Conservation (phyloP, 30 jellyfish, hydroid and myxozoan species). For the Rhopilema esculentum region DNA sequence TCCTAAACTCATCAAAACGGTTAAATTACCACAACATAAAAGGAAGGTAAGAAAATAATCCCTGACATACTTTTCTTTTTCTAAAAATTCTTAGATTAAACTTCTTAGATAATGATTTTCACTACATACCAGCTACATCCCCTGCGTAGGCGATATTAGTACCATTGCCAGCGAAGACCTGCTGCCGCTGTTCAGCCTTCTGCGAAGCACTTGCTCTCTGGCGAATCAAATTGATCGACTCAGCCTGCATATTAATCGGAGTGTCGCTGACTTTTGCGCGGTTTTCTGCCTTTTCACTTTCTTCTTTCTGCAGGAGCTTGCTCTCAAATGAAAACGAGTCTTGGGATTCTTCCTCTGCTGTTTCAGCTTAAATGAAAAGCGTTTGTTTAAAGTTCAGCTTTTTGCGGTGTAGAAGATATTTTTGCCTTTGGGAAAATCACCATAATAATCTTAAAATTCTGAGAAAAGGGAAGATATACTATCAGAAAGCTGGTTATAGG, state of each 20-base stretch:
- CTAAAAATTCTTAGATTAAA: no score
- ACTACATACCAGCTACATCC: slow-evolving; percentile 1
- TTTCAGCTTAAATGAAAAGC: neutral
- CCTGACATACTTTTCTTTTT: no score
- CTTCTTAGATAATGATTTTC: neutral
- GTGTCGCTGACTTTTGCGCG: slow-evolving; percentile 67
- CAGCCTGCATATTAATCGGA: slow-evolving; percentile 69
- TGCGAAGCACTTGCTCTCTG: slow-evolving; percentile 49
- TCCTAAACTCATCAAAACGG: no score
- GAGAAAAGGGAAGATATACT: no score
- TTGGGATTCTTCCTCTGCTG: slow-evolving; percentile 1
- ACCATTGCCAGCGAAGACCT: slow-evolving; percentile 5
- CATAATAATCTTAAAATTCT: no score
- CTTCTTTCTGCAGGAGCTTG: slow-evolving; percentile 35
- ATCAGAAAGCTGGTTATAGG: no score
- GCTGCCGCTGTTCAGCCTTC: slow-evolving; percentile 67
- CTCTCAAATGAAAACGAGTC: slow-evolving; percentile 37
- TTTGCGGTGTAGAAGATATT: neutral
- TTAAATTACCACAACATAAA: no score
- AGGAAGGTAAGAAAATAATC: no score
- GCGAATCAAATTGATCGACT: slow-evolving; percentile 54
- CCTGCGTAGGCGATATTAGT: slow-evolving; percentile 9
- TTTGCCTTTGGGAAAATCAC: no score
- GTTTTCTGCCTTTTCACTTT: slow-evolving; percentile 27
- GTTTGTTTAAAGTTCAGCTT: neutral